phyloP scores from a whole-genome alignment of 2,113 vertebrate species.

The Arizona elegans region DNA sequence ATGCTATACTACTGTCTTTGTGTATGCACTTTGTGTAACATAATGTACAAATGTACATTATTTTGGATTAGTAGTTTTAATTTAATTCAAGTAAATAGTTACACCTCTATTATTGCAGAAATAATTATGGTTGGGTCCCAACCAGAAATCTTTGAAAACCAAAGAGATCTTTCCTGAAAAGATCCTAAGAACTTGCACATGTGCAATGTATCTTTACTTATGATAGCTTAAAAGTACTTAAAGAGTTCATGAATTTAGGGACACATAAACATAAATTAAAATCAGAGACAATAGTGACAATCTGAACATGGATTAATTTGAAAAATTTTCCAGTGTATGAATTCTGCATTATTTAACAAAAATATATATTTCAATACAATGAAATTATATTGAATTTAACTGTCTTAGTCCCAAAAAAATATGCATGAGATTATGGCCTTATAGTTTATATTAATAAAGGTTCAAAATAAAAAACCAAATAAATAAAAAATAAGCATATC shows the following conservation, averaged over 20 bases:
- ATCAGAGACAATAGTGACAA: background rate
- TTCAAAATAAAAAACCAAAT: background rate
- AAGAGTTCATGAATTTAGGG: background rate
- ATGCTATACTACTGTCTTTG: background rate
- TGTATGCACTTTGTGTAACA: background rate
- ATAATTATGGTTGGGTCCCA: background rate
- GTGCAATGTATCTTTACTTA: background rate
- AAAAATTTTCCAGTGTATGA: too few relatives aligned
- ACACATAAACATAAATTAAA: background rate
- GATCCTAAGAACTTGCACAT: background rate
- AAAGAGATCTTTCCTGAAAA: background rate
- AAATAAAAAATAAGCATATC: background rate
- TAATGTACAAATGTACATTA: background rate
- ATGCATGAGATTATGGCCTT: background rate
- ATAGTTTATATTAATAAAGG: background rate
- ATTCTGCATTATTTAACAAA: background rate
- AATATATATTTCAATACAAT: background rate
- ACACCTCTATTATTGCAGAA: background rate
- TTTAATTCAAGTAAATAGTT: background rate
- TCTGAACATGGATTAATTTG: background rate
- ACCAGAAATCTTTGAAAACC: background rate
- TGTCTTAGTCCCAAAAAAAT: background rate
- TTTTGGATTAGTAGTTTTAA: background rate
- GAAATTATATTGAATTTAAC: background rate
- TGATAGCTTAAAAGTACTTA: background rate